Evolutionary conservation across 2,888 invertebrate genomes (phyloP), one percentile per base, ranked within the genome.

Genomic region (Drosophila ustulata): DNA sequence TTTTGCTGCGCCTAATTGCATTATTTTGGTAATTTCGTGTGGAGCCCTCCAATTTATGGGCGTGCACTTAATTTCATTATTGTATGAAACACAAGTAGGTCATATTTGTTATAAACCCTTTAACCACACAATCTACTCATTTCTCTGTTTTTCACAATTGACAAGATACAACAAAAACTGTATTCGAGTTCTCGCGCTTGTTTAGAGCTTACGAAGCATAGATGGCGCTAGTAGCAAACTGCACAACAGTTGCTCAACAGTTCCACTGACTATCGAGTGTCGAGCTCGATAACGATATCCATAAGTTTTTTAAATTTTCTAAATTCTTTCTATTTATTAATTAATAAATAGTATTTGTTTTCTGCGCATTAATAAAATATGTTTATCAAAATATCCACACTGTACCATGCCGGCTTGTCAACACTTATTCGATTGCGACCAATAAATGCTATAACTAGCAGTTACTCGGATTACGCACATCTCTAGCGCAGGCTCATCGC

Each of bases 1-100:
- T 78, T 62, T 56, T 52, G 73, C 47, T 68, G 51, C 41, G 61
- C 49, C 58, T 80, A 78, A 80, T 80, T 75, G 57, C 69, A 80
- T 80, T 80, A 78, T 41, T 67, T 52, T 47, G 30, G 46, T 76
- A 66, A 73, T 68, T 80, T 64, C 59, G 50, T 55, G 55, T 66
- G 25, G 45, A 28, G 69, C 58, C 34, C 7, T 13, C 25, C 43
- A 51, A 66, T 68, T 78, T 66, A 62, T 53, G 57, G 46, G 13
- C 45, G 8, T 37, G 45, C 39, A 30, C 62, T 63, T 51, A 59
- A 66, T 69, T 37, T 50, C 11, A 66, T 70, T 74, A 66, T 32
- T 32, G 37, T 26, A 13, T 9, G 32, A 18, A 41, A 47, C 39
- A 43, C 18, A 79, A 75, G 32, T 79, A 78, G 79, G 79, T 79